These are phyloP conservation scores for Bos taurus DNA, from an alignment of 2,113 vertebrate species.

Conservation along the genomic window ARS-UCD2.0 NC_037351.1:35673501-35674000, in stretches of 20 bases:
- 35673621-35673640: neutral
- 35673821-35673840: neutral
- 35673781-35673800: neutral
- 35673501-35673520: neutral
- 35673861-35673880: neutral
- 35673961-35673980: neutral
- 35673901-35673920: neutral
- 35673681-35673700: neutral
- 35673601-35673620: neutral
- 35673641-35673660: neutral
- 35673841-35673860: neutral
- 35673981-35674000: neutral
- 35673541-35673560: neutral
- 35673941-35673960: neutral
- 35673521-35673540: neutral
- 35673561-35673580: neutral
- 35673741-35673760: neutral
- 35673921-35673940: neutral
- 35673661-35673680: neutral
- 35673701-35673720: neutral
- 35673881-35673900: neutral
- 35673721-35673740: neutral
- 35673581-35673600: neutral
- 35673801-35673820: neutral
- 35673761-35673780: neutral